Evolutionary conservation across 2,888 invertebrate species (phyloP), one percentile per base, ranked within the genome.

Genomic region (Ormyrus rosae): DNA sequence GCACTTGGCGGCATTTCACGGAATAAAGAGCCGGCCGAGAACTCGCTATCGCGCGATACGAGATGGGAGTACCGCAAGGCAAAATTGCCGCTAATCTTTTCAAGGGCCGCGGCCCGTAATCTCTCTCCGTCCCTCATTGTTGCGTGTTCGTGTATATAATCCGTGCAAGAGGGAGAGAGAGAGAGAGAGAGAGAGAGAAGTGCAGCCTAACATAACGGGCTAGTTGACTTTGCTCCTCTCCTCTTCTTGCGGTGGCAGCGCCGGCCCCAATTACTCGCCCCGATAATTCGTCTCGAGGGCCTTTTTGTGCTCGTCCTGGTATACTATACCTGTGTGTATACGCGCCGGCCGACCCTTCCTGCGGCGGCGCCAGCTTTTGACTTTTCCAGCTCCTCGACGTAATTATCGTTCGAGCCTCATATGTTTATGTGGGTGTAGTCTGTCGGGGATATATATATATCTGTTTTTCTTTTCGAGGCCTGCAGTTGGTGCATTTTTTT

Each of bases 61-160:
- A 65, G 48, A 46, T 53, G 46, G 63, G 50, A 69, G 55, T 81
- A 73, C 81, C 81, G 81, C 78, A 60, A 19, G 64, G 34, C 70
- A n/a, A 73, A 71, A 81, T 77, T 68, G 73, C 68, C 64, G 77
- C 78, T 81, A 81, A 81, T 81, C 77, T 81, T 60, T 76, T 63
- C 19, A 68, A 51, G 46, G 50, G 51, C 7, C 19, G 48, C 64
- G 63, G 6, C 50, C 64, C 13, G 48, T 65, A 73, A 73, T 73
- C 73, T 73, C 46, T 48, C 46, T 67, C 73, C 56, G n/a, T 5
- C 70, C 6, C 45, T 56, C 58, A 75, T 80, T 80, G 75, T 80
- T 77, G 70, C 56, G 70, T 63, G 76, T 69, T 70, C 72, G 67
- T 72, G 65, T 78, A 19, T 19, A 19, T 19, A 68, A 67, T 73